Conservation (phyloP, 2,797 vertebrate species). For the Lophius americanus region DNA sequence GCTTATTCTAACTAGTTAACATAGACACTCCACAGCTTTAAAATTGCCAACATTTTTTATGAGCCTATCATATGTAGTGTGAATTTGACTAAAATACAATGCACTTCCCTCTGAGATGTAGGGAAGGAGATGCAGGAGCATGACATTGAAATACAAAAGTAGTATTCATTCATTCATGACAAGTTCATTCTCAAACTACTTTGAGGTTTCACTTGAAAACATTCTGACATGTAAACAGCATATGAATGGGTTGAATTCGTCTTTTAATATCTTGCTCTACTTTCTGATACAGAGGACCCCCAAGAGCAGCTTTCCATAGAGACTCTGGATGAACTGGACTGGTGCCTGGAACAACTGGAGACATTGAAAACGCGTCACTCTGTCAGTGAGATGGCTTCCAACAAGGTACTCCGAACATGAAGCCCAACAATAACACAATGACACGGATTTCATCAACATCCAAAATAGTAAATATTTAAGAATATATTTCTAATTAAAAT, state of each 20-base stretch:
- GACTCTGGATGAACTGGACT: constrained; percentile 94
- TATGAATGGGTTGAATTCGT: neutral
- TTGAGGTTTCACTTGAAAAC: neutral
- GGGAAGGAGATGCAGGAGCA: no score
- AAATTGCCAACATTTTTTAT: neutral
- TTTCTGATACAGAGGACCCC: constrained; percentile 85
- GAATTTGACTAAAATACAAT: no score
- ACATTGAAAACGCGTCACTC: constrained; percentile 93
- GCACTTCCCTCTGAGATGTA: no score
- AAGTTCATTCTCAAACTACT: neutral
- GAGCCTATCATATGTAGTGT: neutral
- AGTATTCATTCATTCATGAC: neutral
- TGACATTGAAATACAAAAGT: no score
- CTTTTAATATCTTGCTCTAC: constrained; percentile 35
- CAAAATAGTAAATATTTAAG: no score
- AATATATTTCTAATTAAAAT: no score
- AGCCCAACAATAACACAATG: neutral
- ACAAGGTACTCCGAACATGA: constrained; percentile 82
- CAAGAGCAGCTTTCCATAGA: constrained; percentile 89
- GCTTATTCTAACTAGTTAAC: neutral
- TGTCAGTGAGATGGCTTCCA: constrained; percentile 96
- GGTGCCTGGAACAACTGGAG: constrained; percentile 96
- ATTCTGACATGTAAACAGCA: neutral
- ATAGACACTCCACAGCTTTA: neutral
- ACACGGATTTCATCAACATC: no score